These are phyloP conservation scores for Nothocercus julius DNA, from an alignment of 2,113 vertebrate genomes.

Conservation along the genomic window DNA sequence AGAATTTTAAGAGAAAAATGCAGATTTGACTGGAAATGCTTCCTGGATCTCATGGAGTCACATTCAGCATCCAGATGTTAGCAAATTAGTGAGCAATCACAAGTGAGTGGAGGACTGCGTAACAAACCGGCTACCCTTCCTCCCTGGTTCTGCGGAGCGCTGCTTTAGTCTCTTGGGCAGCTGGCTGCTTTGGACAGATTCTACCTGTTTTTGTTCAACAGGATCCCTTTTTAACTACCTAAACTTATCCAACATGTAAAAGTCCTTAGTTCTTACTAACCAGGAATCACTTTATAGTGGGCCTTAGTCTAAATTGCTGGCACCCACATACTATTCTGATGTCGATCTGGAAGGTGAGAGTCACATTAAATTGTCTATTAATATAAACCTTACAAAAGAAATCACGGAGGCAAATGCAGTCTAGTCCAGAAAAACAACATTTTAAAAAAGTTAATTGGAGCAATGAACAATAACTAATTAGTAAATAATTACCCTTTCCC, in stretches of 20 bases:
- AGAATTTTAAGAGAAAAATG: neutral
- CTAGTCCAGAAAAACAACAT: neutral
- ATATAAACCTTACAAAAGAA: neutral
- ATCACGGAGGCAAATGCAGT: neutral
- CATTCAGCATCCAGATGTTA: neutral
- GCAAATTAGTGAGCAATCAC: neutral
- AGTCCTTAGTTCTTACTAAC: neutral
- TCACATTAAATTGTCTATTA: neutral
- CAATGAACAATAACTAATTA: neutral
- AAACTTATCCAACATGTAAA: neutral
- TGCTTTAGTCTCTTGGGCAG: neutral
- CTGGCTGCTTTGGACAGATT: neutral
- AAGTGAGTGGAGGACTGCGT: neutral
- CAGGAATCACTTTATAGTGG: neutral
- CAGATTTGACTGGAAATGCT: neutral
- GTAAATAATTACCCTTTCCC: neutral
- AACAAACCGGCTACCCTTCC: neutral
- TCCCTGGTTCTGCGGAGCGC: neutral
- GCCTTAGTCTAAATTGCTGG: neutral
- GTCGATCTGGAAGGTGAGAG: neutral
- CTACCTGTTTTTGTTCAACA: neutral
- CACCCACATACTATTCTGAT: neutral
- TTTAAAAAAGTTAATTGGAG: neutral
- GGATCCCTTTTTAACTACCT: neutral
- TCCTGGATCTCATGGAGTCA: neutral